These are phyloP conservation scores for Chunga burmeisteri DNA, from an alignment of 2,113 vertebrate genomes.

Conservation along the genomic window DNA sequence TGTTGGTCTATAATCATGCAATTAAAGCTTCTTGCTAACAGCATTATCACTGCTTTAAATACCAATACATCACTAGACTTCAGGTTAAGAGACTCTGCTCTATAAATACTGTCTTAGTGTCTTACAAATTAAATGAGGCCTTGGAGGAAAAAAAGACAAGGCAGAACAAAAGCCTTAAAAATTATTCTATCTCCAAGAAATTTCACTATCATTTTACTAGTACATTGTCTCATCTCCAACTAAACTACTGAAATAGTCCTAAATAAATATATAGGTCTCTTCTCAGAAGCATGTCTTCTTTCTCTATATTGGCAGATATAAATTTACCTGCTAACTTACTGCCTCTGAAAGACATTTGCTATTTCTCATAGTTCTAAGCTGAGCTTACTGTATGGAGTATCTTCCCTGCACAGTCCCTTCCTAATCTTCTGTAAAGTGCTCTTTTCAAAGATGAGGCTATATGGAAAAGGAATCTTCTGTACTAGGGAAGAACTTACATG, in stretches of 20 bases:
- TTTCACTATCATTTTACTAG: not conserved
- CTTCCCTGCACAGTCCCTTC: not conserved
- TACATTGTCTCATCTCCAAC: not conserved
- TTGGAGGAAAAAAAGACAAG: not conserved
- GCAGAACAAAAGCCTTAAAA: not conserved
- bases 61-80: not conserved
- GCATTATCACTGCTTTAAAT: conserved; percentile 29
- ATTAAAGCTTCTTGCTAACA: conserved; percentile 21
- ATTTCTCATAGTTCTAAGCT: not conserved
- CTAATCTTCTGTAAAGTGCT: not conserved
- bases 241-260: not conserved
- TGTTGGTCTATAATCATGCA: conserved; percentile 3
- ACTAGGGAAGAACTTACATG: not conserved
- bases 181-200: not conserved
- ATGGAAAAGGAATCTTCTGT: not conserved
- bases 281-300: not conserved
- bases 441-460: not conserved
- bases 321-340: not conserved
- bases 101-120: not conserved
- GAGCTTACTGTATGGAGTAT: not conserved
- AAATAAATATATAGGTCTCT: not conserved
- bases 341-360: not conserved
- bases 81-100: conserved; percentile 13
- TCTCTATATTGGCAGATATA: not conserved
- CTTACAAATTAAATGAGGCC: not conserved